Evolutionary conservation across 1,140 invertebrate species (phyloP).

Genomic region (Camponotus floridanus): DNA sequence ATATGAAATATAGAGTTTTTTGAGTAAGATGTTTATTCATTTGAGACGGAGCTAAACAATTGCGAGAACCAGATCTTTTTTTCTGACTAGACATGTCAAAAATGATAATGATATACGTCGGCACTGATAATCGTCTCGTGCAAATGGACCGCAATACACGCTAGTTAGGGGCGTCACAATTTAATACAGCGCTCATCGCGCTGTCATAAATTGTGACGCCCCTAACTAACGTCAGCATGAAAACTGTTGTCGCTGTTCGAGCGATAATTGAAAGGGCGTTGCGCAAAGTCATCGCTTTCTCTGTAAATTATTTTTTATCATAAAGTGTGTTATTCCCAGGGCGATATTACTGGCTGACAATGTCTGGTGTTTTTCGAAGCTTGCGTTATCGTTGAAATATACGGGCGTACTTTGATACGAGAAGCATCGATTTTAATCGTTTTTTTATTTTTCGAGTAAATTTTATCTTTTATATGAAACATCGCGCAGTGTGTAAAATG

Average conservation of each 20-base stretch:
- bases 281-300: constrained; percentile 13
- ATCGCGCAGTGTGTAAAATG: background rate
- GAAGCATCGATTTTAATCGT: background rate
- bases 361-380: constrained; percentile 11
- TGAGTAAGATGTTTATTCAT: constrained; percentile 10
- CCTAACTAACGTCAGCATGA: constrained; percentile 55
- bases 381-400: constrained; percentile 53
- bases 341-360: constrained; percentile 6
- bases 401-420: constrained; percentile 25
- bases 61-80: background rate
- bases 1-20: background rate
- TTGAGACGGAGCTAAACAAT: background rate
- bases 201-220: constrained; percentile 72
- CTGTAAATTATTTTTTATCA: constrained; percentile 61
- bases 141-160: constrained; percentile 35
- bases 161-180: too few relatives aligned
- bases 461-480: background rate
- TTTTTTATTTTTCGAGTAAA: background rate
- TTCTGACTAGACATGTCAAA: background rate
- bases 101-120: constrained; percentile 19
- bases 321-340: background rate
- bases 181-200: constrained; percentile 32
- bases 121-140: constrained; percentile 10
- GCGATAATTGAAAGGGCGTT: background rate
- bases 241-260: constrained; percentile 19